phyloP scores from a whole-genome alignment of 2,113 vertebrate genomes.

The Piprites chloris region DNA sequence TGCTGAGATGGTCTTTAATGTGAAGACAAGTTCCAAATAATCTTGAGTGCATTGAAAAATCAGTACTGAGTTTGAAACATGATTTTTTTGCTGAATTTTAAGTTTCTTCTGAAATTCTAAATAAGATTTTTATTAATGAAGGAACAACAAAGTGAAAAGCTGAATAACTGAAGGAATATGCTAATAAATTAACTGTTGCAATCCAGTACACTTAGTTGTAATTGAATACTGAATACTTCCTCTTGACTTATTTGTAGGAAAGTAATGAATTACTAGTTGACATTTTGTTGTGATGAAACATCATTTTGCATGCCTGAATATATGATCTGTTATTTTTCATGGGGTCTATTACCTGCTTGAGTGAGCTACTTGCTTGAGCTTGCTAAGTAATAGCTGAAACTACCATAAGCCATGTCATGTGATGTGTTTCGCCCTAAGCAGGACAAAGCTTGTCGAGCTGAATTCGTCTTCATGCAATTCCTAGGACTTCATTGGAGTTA shows the following conservation, averaged over 20 bases:
- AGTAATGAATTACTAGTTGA: neutral
- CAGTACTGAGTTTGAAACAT: neutral
- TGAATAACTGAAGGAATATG: neutral
- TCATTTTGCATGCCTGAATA: neutral
- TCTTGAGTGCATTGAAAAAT: neutral
- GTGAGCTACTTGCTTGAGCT: conserved; percentile 28
- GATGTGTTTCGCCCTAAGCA: neutral
- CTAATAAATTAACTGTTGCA: conserved; percentile 12
- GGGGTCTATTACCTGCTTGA: conserved; percentile 21
- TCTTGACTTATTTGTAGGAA: conserved; percentile 25
- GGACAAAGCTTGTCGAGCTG: neutral
- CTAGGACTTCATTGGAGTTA: neutral
- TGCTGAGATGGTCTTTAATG: neutral
- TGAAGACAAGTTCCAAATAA: neutral
- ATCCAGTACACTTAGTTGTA: neutral
- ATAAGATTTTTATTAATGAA: neutral
- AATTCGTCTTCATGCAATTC: neutral
- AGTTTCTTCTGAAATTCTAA: neutral
- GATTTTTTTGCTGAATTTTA: neutral
- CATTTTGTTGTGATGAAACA: neutral
- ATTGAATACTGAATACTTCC: neutral
- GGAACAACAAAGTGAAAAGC: neutral
- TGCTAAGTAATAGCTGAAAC: conserved; percentile 38
- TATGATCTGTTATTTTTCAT: conserved; percentile 27
- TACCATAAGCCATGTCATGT: neutral